Percentiles rank a stretch among this genome's conserved stretches.
Conservation (phyloP, 2,113 vertebrate species). For the Haemorhous mexicanus region DNA sequence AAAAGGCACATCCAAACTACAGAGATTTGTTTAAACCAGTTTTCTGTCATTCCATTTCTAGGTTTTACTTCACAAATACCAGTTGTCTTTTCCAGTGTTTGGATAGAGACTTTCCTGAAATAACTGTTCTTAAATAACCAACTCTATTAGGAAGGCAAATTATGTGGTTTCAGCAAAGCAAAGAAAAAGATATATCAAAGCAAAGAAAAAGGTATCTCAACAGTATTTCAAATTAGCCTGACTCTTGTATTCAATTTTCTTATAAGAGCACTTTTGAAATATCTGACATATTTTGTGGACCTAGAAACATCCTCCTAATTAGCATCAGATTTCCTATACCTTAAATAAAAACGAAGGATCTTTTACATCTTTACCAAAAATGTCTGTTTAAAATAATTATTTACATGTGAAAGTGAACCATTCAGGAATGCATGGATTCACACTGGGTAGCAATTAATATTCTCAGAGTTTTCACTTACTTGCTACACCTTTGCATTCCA, state of each 20-base stretch:
- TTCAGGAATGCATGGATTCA: background rate
- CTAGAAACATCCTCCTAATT: conserved; percentile 43
- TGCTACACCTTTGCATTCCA: background rate
- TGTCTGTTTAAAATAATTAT: background rate
- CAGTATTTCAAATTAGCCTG: conserved; percentile 58
- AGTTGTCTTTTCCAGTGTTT: conserved; percentile 42
- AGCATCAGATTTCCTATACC: conserved; percentile 22
- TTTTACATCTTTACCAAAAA: background rate
- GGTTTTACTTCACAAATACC: conserved; percentile 36
- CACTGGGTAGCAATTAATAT: background rate
- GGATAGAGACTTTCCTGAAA: conserved; percentile 59
- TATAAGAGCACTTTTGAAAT: conserved; percentile 42
- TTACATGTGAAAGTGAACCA: background rate
- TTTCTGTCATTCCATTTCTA: conserved; percentile 41
- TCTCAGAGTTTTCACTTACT: background rate
- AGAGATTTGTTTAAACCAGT: conserved; percentile 24
- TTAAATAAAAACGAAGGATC: background rate
- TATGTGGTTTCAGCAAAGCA: conserved; percentile 62
- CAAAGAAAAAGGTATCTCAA: background rate
- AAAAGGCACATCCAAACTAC: background rate
- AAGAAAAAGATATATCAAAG: conserved; percentile 18
- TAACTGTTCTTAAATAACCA: conserved; percentile 58
- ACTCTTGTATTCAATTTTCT: conserved; percentile 58
- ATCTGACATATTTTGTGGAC: conserved; percentile 39
- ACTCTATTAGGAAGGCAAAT: conserved; percentile 24